Evolutionary conservation across 1,140 invertebrate genomes (phyloP).

Genomic region (Heterodera carotae): DNA sequence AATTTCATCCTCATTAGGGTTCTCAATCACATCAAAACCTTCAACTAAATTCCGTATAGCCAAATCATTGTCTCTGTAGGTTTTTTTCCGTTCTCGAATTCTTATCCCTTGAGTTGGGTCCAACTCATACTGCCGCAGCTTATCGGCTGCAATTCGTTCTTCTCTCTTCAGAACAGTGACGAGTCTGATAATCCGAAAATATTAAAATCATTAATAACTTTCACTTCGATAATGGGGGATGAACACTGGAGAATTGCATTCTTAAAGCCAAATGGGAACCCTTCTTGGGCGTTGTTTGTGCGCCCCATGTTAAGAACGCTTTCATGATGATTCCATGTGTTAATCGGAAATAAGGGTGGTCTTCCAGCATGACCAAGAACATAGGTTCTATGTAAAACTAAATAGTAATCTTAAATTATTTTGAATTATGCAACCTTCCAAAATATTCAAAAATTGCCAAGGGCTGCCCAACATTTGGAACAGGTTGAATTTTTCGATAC

Average conservation of each 20-base stretch:
- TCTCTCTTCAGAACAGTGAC: slow-evolving; percentile 9
- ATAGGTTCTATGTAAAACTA: too few relatives aligned
- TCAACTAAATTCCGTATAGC: slow-evolving; percentile 8
- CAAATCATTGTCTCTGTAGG: neutral
- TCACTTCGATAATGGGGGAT: slow-evolving; percentile 12
- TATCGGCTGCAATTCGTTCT: slow-evolving; percentile 1
- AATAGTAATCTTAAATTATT: too few relatives aligned
- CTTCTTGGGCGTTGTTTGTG: slow-evolving; percentile 6
- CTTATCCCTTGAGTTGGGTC: neutral
- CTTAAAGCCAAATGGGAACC: neutral
- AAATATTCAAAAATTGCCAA: too few relatives aligned
- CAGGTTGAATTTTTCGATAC: too few relatives aligned
- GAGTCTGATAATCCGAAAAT: neutral
- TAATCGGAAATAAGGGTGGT: neutral
- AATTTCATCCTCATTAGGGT: slow-evolving; percentile 1
- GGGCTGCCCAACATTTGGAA: too few relatives aligned
- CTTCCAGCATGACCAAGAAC: too few relatives aligned
- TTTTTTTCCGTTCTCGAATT: slow-evolving; percentile 16
- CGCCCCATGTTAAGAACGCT: neutral
- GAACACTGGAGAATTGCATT: neutral
- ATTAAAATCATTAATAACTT: neutral
- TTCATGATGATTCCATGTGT: slow-evolving; percentile 18
- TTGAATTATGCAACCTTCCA: too few relatives aligned
- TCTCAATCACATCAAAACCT: slow-evolving; percentile 7
- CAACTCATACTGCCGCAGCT: neutral